Percentiles rank a stretch among this genome's conserved stretches.
phyloP scores from a whole-genome alignment of 2,113 vertebrate species.

The Saccopteryx leptura region DNA sequence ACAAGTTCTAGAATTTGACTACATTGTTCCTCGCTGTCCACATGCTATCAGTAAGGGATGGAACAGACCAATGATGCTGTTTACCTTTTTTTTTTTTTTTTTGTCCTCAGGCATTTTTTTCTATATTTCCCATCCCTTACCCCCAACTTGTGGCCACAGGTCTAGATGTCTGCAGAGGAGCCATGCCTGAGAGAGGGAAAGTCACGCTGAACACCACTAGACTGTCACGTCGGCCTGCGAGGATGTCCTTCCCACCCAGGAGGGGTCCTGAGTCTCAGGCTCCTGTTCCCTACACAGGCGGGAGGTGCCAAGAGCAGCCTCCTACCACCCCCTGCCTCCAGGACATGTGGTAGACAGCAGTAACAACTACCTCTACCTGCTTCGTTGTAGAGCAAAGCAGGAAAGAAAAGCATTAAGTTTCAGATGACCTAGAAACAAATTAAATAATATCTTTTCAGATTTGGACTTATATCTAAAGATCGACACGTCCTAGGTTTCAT shows the following conservation, averaged over 20 bases:
- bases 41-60: not conserved
- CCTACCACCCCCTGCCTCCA: not conserved
- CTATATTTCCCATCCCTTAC: conserved; percentile 30
- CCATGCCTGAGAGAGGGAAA: not conserved
- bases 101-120: not conserved
- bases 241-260: rapidly evolving
- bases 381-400: not conserved
- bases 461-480: not conserved
- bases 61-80: not conserved
- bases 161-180: not conserved
- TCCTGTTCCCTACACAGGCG: not conserved
- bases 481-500: conserved; percentile 5
- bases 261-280: not conserved
- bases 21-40: not conserved
- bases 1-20: not conserved
- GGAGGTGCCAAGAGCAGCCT: not conserved
- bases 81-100: no score
- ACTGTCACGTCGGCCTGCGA: not conserved
- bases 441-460: conserved; percentile 48
- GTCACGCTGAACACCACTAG: no score
- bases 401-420: conserved; percentile 20
- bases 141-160: not conserved
- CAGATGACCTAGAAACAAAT: not conserved
- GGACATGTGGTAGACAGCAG: not conserved
- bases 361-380: not conserved